A percentile compares a stretch with the other conserved stretches of the same genome.
Conservation (phyloP, 2,113 vertebrate genomes). For the Cyprinodon variegatus region DNA sequence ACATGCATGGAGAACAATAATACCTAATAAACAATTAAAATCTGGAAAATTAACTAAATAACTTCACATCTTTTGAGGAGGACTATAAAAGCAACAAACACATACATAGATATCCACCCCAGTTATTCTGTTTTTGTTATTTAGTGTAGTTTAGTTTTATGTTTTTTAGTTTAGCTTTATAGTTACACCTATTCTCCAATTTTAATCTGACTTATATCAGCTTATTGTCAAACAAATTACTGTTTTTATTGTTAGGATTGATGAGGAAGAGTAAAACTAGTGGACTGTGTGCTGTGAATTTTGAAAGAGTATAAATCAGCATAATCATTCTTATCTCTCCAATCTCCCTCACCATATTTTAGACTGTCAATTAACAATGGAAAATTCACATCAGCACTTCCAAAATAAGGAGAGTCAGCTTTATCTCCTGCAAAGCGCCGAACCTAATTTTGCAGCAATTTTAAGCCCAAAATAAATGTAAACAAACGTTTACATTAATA, state of each 20-base stretch:
- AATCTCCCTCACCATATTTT: conserved; percentile 25
- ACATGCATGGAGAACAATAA: neutral
- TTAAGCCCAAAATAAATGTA: conserved; percentile 59
- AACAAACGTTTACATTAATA: conserved; percentile 40
- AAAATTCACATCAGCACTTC: conserved; percentile 32
- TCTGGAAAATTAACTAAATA: too few species aligned
- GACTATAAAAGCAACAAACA: neutral
- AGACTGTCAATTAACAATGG: conserved; percentile 33
- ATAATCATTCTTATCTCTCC: conserved; percentile 27
- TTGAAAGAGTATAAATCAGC: conserved; percentile 23
- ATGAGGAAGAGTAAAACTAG: neutral
- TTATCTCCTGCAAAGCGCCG: conserved; percentile 47
- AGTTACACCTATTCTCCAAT: neutral
- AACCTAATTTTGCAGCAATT: conserved; percentile 55
- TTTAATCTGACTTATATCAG: neutral
- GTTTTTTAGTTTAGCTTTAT: neutral
- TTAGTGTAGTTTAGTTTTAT: neutral
- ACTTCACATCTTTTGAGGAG: neutral
- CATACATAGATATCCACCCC: too few species aligned
- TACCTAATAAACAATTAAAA: neutral
- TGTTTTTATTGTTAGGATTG: neutral
- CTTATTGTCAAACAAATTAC: neutral
- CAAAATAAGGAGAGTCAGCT: conserved; percentile 42
- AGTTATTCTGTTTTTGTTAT: too few species aligned
- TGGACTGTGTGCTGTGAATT: neutral